Evolutionary conservation across 2,888 invertebrate genomes (phyloP).

Genomic region (Antheraea yamamai): DNA sequence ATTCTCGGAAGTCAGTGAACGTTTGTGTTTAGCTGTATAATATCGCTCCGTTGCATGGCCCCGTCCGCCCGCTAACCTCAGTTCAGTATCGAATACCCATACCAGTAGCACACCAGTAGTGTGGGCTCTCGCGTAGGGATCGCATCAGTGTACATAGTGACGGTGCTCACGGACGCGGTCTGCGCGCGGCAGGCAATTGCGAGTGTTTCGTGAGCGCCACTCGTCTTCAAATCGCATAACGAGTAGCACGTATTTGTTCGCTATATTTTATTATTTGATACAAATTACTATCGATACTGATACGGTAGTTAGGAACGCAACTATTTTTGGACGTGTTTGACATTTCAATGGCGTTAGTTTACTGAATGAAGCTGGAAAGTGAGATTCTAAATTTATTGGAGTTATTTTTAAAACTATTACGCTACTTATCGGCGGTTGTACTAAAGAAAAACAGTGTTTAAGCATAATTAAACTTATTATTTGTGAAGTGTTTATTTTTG

Average conservation of each 20-base stretch:
- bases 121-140: constrained; percentile 17
- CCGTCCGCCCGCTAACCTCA: constrained; percentile 25
- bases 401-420: background rate
- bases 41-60: constrained; percentile 45
- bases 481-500: constrained; percentile 18
- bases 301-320: constrained; percentile 17
- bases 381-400: background rate
- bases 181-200: background rate
- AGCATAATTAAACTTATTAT: background rate
- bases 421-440: constrained; percentile 14
- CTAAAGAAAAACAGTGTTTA: background rate
- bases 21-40: constrained; percentile 52
- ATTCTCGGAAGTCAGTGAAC: constrained; percentile 69
- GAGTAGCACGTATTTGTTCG: constrained; percentile 20
- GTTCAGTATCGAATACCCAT: background rate
- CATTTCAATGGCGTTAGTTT: constrained; percentile 21
- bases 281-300: constrained; percentile 15
- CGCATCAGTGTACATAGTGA: background rate
- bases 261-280: constrained; percentile 15
- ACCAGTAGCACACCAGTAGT: constrained; percentile 9
- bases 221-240: constrained; percentile 20
- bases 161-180: background rate
- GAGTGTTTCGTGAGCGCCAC: constrained; percentile 14
- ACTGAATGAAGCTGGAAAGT: constrained; percentile 21
- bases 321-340: constrained; percentile 18